Conservation (phyloP, 2,888 invertebrate species). For the Taphrorychus bicolor region DNA sequence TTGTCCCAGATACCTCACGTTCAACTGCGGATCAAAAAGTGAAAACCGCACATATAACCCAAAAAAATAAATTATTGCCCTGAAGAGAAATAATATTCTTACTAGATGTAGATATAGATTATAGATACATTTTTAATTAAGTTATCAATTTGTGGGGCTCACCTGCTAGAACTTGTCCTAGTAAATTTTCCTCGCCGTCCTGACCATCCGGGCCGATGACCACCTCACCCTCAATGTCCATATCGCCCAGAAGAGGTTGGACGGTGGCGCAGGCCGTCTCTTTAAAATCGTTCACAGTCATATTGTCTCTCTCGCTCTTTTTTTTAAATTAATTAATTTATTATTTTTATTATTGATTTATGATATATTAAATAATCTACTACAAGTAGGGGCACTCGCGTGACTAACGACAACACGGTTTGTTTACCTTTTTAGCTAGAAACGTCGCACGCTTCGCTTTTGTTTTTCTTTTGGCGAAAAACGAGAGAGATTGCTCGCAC, state of each 20-base stretch:
- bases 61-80: too few relatives aligned
- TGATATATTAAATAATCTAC: too few relatives aligned
- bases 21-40: constrained; percentile 46
- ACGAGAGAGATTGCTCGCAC: constrained; percentile 27
- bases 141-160: constrained; percentile 43
- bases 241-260: constrained; percentile 50
- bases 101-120: too few relatives aligned
- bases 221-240: constrained; percentile 54
- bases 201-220: constrained; percentile 54
- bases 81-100: too few relatives aligned
- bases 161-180: constrained; percentile 68
- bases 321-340: neutral
- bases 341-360: neutral
- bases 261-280: constrained; percentile 62
- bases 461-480: constrained; percentile 23
- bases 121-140: too few relatives aligned
- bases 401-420: too few relatives aligned
- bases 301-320: constrained; percentile 46
- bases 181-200: constrained; percentile 62
- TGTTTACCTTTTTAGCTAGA: neutral
- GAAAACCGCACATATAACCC: constrained; percentile 52
- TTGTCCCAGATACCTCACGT: constrained; percentile 56
- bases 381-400: too few relatives aligned
- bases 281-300: constrained; percentile 67
- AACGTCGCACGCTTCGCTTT: constrained; percentile 1